These are phyloP conservation scores for Invenusta paracnida DNA, from an alignment of 2,888 invertebrate species.

Conservation along the genomic window DNA sequence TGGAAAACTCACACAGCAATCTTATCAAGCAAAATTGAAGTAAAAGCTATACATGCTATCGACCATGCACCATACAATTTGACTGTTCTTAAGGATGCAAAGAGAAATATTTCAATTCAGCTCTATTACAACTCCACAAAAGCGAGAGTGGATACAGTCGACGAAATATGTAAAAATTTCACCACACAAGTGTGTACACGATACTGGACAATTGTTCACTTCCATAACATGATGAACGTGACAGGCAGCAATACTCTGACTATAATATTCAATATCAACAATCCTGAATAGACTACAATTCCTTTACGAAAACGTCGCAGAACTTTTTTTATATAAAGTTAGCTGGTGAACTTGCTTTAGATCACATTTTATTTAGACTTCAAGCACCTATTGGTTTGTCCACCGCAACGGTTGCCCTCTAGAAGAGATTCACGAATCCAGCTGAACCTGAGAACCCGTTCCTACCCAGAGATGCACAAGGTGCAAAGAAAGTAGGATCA, in stretches of 20 bases:
- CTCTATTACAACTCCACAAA: slow-evolving; percentile 12
- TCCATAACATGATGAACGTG: not conserved
- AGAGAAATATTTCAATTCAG: not conserved
- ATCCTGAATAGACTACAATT: not conserved
- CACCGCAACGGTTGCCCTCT: not conserved
- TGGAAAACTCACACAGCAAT: not conserved
- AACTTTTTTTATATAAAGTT: slow-evolving; percentile 7
- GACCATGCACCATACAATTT: slow-evolving; percentile 3
- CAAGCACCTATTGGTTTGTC: not conserved
- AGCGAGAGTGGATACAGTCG: not conserved
- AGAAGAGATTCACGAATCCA: not conserved
- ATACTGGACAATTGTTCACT: not conserved
- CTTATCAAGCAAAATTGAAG: not conserved
- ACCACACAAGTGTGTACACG: slow-evolving; percentile 7
- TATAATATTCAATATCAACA: not conserved
- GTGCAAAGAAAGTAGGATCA: not conserved
- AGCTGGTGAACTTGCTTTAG: not conserved
- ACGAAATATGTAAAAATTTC: not conserved
- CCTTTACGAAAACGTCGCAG: not conserved
- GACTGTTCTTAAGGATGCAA: not conserved
- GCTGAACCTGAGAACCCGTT: not conserved
- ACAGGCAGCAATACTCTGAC: not conserved
- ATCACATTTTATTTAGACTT: not conserved
- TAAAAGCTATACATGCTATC: slow-evolving; percentile 3
- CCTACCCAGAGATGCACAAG: not conserved